Evolutionary conservation across 2,888 invertebrate genomes (phyloP), one percentile per base, ranked within the genome.

Genomic region (Heliconius hortense): DNA sequence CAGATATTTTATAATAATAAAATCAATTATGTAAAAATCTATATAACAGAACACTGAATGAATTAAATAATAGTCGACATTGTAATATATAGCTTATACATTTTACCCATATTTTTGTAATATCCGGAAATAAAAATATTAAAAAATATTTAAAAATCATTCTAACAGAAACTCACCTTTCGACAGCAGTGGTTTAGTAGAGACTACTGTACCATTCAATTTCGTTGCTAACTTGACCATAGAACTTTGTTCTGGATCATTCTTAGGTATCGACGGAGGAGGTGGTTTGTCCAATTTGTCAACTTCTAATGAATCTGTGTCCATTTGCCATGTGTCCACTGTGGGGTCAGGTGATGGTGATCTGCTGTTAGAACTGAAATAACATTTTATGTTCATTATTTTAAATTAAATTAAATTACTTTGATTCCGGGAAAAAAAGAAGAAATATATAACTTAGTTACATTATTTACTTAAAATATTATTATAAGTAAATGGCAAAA

Each of bases 321-420:
- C 93, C 93, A 93, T 93, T n/a, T 85, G 85, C 91, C 90, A 92
- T 2, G 83, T 77, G 48, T 87, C 86, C 0, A 82, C 79, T 4
- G 82, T 35, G 0, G 79, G 78, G 74, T 90, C 90, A 1, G 92
- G 91, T 0, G 91, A 90, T 0, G 91, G 90, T 0, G 91, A 90
- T 79, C 90, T 83, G 78, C 91, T 91, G 80, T 84, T 82, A 1
- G 81, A 85, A 74, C 92, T 92, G 84, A 71, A 79, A 81, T 70
- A 63, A 0, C 60, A n/a, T n/a, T n/a, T 56, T 56, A 4, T n/a
- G 11, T 56, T 56, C 11, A 4, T 4, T 11, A 56, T n/a, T 48
- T 48, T 18, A 2, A 7, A 48, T 7, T 48, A 48, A 48, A 21
- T 48, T 48, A 48, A 21, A 48, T 48, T 48, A 21, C 0, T 48